phyloP scores from a whole-genome alignment of 2,888 invertebrate genomes.

The Oscheius sp. region DNA sequence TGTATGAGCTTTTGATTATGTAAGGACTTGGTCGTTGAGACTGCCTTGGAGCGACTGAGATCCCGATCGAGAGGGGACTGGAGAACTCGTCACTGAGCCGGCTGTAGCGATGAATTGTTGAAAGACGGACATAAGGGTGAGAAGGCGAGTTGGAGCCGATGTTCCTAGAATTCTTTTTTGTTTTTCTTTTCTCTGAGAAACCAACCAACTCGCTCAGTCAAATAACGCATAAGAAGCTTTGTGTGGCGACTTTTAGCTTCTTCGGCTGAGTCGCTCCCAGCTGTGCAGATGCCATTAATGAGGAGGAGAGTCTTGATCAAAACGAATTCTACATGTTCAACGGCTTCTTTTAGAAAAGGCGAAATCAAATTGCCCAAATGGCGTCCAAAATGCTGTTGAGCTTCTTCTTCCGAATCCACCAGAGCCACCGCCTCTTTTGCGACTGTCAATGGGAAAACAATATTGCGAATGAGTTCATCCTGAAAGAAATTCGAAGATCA shows the following conservation, averaged over 20 bases:
- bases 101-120: conserved; percentile 5
- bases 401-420: conserved; percentile 4
- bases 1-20: no score
- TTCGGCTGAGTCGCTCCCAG: neutral
- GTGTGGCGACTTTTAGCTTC: neutral
- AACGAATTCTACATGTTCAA: conserved; percentile 14
- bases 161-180: neutral
- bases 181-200: neutral
- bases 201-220: neutral
- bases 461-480: neutral
- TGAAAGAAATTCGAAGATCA: neutral
- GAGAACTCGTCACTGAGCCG: neutral
- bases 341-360: conserved; percentile 2
- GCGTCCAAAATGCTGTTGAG: neutral
- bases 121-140: conserved; percentile 3
- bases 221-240: neutral
- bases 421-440: conserved; percentile 2
- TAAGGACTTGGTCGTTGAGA: no score
- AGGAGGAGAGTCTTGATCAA: conserved; percentile 26
- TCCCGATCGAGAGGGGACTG: neutral
- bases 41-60: neutral
- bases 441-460: conserved; percentile 12
- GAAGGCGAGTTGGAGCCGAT: neutral
- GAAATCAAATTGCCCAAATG: neutral
- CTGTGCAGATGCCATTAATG: neutral